Evolutionary conservation across 1,140 invertebrate species (phyloP), one percentile per base, ranked within the genome.

Genomic region (Musca vetustissima): DNA sequence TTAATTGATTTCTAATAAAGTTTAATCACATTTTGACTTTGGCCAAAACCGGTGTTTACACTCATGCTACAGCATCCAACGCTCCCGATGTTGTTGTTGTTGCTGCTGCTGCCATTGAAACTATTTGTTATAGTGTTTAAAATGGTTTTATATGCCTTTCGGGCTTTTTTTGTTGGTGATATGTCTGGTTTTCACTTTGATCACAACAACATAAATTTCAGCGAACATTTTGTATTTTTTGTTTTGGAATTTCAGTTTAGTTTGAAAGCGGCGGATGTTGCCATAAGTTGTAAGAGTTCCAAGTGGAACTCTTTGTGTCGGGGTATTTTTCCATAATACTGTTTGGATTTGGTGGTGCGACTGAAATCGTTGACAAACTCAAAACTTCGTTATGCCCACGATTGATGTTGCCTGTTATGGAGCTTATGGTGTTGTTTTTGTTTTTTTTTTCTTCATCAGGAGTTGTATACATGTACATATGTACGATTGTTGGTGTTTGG

Each of bases 1-100:
- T 65, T 65, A 65, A 65, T 65, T 65, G 64, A 65, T 49, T 65
- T 65, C 48, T 50, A 65, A 65, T 49, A 65, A 64, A 49, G 48
- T 65, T 48, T 50, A 25, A 49, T 65, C 47, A 65, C 19, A 24
- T 49, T 65, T 17, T 25, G 43, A 49, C 43, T 65, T 48, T 65
- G 25, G 21, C 36, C 8, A 65, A 65, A 65, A 49, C 64, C 48
- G 48, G 64, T 65, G 64, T 65, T 49, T 25, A n/a, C n/a, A n/a
- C 7, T 14, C 13, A 24, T 65, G 53, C 53, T n/a, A n/a, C n/a
- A n/a, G n/a, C n/a, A n/a, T n/a, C n/a, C n/a, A n/a, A n/a, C 15
- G 22, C 19, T 22, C 22, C 13, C 13, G 24, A n/a, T 59, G 55
- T 2, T 13, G 24, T 28, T 57, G 53, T 28, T 9, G 53, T 28